Evolutionary conservation across 2,888 invertebrate genomes (phyloP).

Genomic region (Dasypolia templi): DNA sequence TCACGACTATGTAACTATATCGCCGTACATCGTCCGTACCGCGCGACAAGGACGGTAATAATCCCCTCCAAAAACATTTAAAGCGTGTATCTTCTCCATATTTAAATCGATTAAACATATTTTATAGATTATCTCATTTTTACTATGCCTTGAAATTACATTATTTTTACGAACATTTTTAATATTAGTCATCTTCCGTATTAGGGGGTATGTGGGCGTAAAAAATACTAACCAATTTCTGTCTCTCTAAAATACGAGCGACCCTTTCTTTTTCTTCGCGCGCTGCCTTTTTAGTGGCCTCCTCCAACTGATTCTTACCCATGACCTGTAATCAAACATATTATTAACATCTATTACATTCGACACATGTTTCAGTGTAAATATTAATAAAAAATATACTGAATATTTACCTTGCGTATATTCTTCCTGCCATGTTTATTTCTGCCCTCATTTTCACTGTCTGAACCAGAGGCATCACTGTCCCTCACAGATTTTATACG

Average conservation of each 20-base stretch:
- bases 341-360: slow-evolving; percentile 12
- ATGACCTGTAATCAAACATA: slow-evolving; percentile 82
- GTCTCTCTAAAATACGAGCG: slow-evolving; percentile 96
- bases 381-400: not conserved
- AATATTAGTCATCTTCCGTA: too few species aligned
- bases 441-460: slow-evolving; percentile 85
- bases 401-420: slow-evolving; percentile 82
- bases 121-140: too few species aligned
- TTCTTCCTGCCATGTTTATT: slow-evolving; percentile 89
- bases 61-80: too few species aligned
- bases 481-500: slow-evolving; percentile 85
- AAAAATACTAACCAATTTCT: slow-evolving; percentile 92
- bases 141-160: too few species aligned
- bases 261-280: slow-evolving; percentile 97
- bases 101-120: too few species aligned
- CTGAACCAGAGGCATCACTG: slow-evolving; percentile 85
- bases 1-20: too few species aligned
- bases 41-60: too few species aligned
- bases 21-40: too few species aligned
- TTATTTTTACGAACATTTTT: too few species aligned
- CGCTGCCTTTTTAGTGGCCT: slow-evolving; percentile 96
- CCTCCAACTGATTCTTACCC: slow-evolving; percentile 92
- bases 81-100: too few species aligned
- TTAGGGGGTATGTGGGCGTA: not conserved
- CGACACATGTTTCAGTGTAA: not conserved